phyloP scores from a whole-genome alignment of 2,113 vertebrate genomes.

The Vidua macroura region DNA sequence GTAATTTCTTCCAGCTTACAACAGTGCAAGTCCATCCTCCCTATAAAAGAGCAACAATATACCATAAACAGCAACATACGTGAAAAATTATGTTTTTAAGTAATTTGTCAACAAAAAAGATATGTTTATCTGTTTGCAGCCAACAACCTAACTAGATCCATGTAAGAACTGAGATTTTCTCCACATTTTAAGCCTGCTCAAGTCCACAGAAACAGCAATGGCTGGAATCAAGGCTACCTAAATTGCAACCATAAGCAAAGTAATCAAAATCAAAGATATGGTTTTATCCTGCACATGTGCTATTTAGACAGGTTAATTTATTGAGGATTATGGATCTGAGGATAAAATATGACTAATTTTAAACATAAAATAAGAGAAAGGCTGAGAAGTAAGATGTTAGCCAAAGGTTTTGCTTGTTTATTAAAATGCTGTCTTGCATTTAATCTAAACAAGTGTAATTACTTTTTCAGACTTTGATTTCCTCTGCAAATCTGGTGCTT shows the following conservation, averaged over 20 bases:
- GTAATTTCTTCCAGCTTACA: neutral
- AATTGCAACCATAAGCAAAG: conserved; percentile 1
- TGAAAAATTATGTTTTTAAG: neutral
- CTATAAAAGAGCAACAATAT: neutral
- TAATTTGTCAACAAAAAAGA: neutral
- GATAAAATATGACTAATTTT: neutral
- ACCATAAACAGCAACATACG: neutral
- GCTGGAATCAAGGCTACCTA: neutral
- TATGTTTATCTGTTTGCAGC: neutral
- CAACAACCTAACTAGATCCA: neutral
- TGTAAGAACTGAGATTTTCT: neutral
- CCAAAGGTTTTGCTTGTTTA: neutral
- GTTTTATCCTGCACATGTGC: neutral
- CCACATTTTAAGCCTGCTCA: neutral
- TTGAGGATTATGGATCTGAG: neutral
- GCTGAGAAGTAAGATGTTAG: neutral
- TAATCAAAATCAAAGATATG: neutral
- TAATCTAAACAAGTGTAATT: conserved; percentile 13
- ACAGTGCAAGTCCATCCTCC: neutral
- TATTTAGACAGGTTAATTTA: conserved; percentile 1
- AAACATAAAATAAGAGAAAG: neutral
- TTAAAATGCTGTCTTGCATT: neutral
- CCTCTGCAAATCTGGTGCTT: neutral
- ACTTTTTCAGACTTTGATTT: conserved; percentile 29
- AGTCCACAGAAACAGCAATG: neutral